These are phyloP conservation scores for Rhipidura dahli DNA, from an alignment of 2,113 vertebrate genomes.

Conservation along the genomic window DNA sequence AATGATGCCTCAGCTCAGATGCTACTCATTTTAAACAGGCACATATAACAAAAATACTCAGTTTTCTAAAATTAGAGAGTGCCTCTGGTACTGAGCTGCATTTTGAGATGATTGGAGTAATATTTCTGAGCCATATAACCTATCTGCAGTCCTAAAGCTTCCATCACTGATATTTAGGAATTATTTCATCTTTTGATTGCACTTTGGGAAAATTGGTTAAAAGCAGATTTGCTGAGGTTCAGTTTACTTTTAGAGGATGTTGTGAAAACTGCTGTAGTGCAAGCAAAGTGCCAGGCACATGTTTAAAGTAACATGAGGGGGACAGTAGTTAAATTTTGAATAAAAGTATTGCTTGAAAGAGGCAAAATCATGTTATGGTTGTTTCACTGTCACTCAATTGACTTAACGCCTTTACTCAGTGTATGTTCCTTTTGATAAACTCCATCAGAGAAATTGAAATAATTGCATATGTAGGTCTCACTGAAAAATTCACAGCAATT, in stretches of 20 bases:
- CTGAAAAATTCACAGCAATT: not conserved
- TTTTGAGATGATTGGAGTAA: not conserved
- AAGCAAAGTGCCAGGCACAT: not conserved
- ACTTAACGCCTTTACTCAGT: not conserved
- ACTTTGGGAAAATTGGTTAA: not conserved
- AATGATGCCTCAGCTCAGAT: not conserved
- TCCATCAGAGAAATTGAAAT: not conserved
- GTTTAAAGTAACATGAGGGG: not conserved
- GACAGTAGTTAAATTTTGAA: not conserved
- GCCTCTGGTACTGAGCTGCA: not conserved
- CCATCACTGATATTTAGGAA: not conserved
- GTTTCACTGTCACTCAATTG: not conserved
- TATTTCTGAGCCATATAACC: not conserved
- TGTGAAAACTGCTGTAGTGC: not conserved
- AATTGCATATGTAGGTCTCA: not conserved
- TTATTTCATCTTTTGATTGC: not conserved
- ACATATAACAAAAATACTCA: not conserved
- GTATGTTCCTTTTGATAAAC: not conserved
- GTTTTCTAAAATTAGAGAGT: not conserved
- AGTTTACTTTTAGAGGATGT: not conserved
- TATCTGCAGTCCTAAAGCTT: not conserved
- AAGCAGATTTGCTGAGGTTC: not conserved
- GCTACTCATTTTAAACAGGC: not conserved
- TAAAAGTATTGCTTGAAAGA: not conserved
- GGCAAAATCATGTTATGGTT: not conserved